A percentile compares a stretch with the other conserved stretches of the same genome.
Conservation (phyloP, 1,140 invertebrate species). For the Diplogasteroides magnus region DNA sequence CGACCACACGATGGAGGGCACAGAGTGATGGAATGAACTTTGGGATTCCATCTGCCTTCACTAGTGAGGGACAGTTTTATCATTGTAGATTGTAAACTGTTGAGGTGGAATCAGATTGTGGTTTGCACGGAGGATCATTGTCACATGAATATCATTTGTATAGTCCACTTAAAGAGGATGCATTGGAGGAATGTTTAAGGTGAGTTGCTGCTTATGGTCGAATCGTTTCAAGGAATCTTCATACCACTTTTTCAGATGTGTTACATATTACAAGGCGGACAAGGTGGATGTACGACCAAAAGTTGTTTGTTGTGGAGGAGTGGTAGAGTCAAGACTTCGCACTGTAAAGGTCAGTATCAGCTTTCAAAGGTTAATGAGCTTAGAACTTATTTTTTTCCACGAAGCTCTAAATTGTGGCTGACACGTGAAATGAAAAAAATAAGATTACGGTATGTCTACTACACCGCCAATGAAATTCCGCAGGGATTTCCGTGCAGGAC, state of each 20-base stretch:
- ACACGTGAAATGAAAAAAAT: no score
- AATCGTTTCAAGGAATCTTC: no score
- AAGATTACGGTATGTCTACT: no score
- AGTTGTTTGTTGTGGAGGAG: not conserved
- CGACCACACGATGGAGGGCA: no score
- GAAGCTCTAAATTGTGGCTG: no score
- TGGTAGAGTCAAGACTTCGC: not conserved
- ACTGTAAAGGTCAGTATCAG: not conserved
- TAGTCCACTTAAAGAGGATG: conserved; percentile 17
- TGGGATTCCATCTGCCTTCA: no score
- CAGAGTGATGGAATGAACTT: no score
- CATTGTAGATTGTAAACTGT: not conserved
- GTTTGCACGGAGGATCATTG: conserved; percentile 20
- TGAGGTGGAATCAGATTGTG: conserved; percentile 24
- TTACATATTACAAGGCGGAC: not conserved
- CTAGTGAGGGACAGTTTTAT: not conserved
- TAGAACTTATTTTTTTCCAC: no score
- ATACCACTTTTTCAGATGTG: not conserved
- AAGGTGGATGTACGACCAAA: not conserved
- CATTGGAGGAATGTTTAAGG: conserved; percentile 8
- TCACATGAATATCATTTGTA: conserved; percentile 23
- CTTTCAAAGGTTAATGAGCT: not conserved
- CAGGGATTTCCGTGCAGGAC: no score
- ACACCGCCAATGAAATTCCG: no score
- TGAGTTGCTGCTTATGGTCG: no score